phyloP scores from a whole-genome alignment of 2,797 vertebrate genomes.

The Pyrocephalus nanus region DNA sequence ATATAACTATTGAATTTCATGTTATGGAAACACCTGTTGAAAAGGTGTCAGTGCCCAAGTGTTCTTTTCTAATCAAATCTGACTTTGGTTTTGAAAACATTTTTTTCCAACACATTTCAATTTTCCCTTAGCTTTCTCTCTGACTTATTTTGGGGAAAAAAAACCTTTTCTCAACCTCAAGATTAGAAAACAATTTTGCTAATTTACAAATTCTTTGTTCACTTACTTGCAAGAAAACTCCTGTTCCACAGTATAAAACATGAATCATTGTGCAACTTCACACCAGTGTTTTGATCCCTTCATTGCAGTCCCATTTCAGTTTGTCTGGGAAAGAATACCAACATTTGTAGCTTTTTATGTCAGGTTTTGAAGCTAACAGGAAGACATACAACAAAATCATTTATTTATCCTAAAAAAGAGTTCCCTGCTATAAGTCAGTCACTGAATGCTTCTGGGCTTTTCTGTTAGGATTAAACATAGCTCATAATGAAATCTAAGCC shows the following conservation, averaged over 20 bases:
- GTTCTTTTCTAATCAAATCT: background rate
- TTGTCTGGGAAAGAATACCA: background rate
- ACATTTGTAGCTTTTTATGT: background rate
- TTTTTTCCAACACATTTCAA: background rate
- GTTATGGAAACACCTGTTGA: background rate
- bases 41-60: background rate
- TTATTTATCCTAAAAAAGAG: background rate
- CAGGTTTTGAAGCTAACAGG: background rate
- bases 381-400: background rate
- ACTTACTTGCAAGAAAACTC: background rate
- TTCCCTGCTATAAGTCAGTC: conserved; percentile 15
- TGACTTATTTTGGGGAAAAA: background rate
- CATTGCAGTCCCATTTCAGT: background rate
- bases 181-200: background rate
- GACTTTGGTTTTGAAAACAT: background rate
- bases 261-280: background rate
- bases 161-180: background rate
- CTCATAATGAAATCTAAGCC: background rate
- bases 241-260: background rate
- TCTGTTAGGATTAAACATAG: conserved; percentile 28
- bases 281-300: background rate
- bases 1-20: background rate
- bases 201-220: background rate
- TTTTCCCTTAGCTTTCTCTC: background rate
- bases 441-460: background rate